These are phyloP conservation scores for Patella pellucida DNA, from an alignment of 2,888 invertebrate species.

Conservation along the genomic window DNA sequence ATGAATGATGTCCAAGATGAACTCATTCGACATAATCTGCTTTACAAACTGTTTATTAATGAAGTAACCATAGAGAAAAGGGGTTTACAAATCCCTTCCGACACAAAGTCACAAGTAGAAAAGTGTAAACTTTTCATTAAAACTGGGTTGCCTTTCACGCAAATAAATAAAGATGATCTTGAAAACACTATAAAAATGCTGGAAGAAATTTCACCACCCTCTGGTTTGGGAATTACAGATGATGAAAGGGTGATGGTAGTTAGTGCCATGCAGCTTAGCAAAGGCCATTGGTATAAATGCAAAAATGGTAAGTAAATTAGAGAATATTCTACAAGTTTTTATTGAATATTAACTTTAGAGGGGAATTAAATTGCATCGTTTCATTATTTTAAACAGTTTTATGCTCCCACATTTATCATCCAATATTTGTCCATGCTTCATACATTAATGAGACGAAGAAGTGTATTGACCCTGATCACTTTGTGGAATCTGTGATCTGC, in stretches of 20 bases:
- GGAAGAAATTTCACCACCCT: constrained; percentile 12
- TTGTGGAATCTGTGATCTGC: no score
- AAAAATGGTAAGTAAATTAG: constrained; percentile 73
- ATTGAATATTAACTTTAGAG: no score
- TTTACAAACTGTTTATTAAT: constrained; percentile 27
- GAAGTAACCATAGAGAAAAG: constrained; percentile 10
- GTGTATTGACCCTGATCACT: no score
- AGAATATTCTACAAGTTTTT: no score
- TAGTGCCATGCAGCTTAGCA: constrained; percentile 74
- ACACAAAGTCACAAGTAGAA: not conserved
- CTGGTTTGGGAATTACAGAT: constrained; percentile 71
- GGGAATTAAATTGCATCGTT: no score
- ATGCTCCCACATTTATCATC: no score
- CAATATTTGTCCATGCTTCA: no score
- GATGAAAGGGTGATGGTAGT: constrained; percentile 75
- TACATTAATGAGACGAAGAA: no score
- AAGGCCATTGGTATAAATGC: constrained; percentile 81
- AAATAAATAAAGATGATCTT: constrained; percentile 75
- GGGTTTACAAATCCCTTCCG: constrained; percentile 12
- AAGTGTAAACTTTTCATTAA: constrained; percentile 40
- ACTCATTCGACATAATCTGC: constrained; percentile 32
- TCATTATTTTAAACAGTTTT: no score
- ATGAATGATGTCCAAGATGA: constrained; percentile 40
- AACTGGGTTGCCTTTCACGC: constrained; percentile 76
- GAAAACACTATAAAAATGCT: constrained; percentile 62